Evolutionary conservation across 2,888 invertebrate species (phyloP).

Genomic region (Lithophane socia): DNA sequence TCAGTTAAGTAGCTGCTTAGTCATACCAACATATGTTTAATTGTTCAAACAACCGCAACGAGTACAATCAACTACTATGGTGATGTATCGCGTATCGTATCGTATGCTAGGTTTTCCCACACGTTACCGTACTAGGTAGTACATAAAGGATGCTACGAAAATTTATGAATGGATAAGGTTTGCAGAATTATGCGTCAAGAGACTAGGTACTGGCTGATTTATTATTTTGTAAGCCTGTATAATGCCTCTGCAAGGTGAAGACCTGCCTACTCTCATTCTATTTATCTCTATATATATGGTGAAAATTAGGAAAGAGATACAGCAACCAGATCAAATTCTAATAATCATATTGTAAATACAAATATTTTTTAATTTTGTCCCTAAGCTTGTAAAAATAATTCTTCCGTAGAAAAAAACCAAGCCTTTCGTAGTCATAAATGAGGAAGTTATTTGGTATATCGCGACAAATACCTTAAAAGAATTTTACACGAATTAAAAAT

Average conservation of each 20-base stretch:
- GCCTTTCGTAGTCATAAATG: not conserved
- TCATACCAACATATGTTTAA: slow-evolving; percentile 40
- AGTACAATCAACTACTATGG: slow-evolving; percentile 15
- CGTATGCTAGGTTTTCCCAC: slow-evolving; percentile 45
- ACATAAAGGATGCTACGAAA: slow-evolving; percentile 30
- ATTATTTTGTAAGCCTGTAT: not conserved
- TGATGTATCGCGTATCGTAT: slow-evolving; percentile 9
- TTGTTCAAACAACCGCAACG: slow-evolving; percentile 46
- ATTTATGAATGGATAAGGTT: slow-evolving; percentile 38
- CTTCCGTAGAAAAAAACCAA: not conserved
- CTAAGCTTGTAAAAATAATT: not conserved
- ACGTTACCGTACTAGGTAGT: not conserved
- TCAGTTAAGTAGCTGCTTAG: slow-evolving; percentile 36
- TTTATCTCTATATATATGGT: not conserved
- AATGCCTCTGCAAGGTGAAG: not conserved
- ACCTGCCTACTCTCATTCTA: not conserved
- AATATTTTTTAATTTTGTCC: not conserved
- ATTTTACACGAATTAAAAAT: not conserved
- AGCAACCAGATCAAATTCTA: not conserved
- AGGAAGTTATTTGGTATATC: not conserved
- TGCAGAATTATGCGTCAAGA: slow-evolving; percentile 37
- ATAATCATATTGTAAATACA: not conserved
- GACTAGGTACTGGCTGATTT: not conserved
- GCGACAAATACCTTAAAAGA: too few relatives aligned
- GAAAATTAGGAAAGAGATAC: not conserved